Conservation (phyloP, 1,140 invertebrate species). For the Atta texana region DNA sequence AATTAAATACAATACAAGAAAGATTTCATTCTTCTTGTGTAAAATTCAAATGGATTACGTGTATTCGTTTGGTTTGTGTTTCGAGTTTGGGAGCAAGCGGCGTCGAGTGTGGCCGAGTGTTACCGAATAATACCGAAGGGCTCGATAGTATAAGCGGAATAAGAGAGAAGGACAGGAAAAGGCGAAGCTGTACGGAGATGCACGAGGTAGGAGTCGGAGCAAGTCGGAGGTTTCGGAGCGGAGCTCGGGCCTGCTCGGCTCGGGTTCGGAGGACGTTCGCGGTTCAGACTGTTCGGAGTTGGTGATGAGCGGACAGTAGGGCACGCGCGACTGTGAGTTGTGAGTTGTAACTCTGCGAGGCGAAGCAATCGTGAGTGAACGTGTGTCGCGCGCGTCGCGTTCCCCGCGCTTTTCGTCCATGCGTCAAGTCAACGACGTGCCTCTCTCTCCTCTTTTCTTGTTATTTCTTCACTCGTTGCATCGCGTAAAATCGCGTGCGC, state of each 20-base stretch:
- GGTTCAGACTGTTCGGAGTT: not conserved
- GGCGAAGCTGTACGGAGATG: conserved; percentile 49
- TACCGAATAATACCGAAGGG: conserved; percentile 48
- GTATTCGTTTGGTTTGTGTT: too few relatives aligned
- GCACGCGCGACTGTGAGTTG: not conserved
- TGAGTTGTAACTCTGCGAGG: not conserved
- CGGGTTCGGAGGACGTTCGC: not conserved
- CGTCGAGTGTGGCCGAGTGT: conserved; percentile 43
- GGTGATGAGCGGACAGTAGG: conserved; percentile 33
- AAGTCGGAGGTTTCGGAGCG: not conserved
- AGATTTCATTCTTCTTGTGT: not conserved
- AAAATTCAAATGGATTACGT: too few relatives aligned
- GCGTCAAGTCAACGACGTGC: not conserved
- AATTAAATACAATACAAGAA: not conserved
- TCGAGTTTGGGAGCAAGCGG: conserved; percentile 11
- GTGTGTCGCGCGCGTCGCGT: conserved; percentile 32
- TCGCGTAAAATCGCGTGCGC: not conserved
- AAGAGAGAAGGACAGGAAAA: not conserved
- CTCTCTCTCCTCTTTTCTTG: not conserved
- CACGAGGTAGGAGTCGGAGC: not conserved
- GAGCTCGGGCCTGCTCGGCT: conserved; percentile 30
- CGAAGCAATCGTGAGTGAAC: conserved; percentile 43
- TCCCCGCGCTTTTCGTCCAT: conserved; percentile 44
- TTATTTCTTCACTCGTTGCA: not conserved
- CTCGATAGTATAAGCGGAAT: not conserved